Conservation (phyloP, 2,888 invertebrate species). For the Melanostoma scalare region DNA sequence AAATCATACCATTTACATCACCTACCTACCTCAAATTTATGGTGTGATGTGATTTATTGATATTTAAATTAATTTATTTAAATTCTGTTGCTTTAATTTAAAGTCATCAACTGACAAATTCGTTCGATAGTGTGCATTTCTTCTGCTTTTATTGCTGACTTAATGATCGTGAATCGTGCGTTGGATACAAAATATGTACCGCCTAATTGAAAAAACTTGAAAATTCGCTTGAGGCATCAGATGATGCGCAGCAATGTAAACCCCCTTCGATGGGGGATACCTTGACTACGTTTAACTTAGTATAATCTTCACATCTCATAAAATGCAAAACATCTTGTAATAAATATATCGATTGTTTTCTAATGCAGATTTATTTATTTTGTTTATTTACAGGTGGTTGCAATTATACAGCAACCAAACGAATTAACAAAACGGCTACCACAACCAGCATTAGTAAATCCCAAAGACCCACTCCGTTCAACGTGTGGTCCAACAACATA, state of each 20-base stretch:
- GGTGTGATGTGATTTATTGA: constrained; percentile 16
- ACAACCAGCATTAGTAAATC: constrained; percentile 60
- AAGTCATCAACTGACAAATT: neutral
- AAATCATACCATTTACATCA: constrained; percentile 21
- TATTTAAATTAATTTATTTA: constrained; percentile 27
- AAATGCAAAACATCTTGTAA: neutral
- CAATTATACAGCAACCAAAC: constrained; percentile 69
- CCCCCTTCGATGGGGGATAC: constrained; percentile 16
- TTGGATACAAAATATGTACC: no score
- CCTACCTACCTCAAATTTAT: constrained; percentile 14
- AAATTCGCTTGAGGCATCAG: no score
- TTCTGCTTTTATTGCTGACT: neutral
- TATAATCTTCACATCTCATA: neutral
- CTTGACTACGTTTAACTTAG: no score
- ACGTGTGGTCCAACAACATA: constrained; percentile 60
- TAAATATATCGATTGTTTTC: neutral
- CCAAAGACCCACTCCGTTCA: constrained; percentile 67
- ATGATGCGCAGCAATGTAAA: neutral
- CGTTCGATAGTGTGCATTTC: neutral
- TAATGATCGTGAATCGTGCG: neutral
- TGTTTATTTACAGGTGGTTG: constrained; percentile 67
- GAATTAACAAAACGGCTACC: constrained; percentile 72
- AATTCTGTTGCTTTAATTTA: neutral
- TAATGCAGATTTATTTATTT: neutral
- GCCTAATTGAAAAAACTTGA: no score